Conservation (phyloP, 2,888 invertebrate species). For the Chymomyza fuscimana region DNA sequence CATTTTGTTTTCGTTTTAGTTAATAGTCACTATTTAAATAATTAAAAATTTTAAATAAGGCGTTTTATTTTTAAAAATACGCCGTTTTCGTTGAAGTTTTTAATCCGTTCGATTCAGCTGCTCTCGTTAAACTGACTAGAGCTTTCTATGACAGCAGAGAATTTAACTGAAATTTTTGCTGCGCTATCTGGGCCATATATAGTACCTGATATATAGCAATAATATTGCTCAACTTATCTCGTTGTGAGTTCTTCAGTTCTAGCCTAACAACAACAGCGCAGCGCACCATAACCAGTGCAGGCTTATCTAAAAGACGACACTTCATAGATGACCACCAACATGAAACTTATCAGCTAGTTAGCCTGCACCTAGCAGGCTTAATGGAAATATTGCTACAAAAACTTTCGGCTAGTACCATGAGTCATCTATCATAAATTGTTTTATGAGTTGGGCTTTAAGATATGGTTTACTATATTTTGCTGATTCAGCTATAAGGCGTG, state of each 20-base stretch:
- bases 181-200: conserved; percentile 9
- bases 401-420: not conserved
- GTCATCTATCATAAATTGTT: not conserved
- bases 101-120: conserved; percentile 40
- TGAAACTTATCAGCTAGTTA: not conserved
- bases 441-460: not conserved
- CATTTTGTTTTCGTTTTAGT: conserved; percentile 55
- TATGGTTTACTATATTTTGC: not conserved
- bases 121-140: conserved; percentile 40
- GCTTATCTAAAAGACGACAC: not conserved
- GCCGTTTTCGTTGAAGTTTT: conserved; percentile 14
- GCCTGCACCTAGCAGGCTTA: not conserved
- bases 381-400: not conserved
- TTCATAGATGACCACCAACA: not conserved
- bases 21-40: not conserved
- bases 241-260: not conserved
- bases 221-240: not conserved
- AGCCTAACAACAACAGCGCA: conserved; percentile 31
- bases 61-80: not conserved
- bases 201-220: not conserved
- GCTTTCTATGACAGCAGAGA: conserved; percentile 19
- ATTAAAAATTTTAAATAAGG: not conserved
- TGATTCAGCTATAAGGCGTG: not conserved
- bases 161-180: conserved; percentile 49
- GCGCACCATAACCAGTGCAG: not conserved